Evolutionary conservation across 2,888 invertebrate genomes (phyloP).

Genomic region (Drosophila kokeensis): DNA sequence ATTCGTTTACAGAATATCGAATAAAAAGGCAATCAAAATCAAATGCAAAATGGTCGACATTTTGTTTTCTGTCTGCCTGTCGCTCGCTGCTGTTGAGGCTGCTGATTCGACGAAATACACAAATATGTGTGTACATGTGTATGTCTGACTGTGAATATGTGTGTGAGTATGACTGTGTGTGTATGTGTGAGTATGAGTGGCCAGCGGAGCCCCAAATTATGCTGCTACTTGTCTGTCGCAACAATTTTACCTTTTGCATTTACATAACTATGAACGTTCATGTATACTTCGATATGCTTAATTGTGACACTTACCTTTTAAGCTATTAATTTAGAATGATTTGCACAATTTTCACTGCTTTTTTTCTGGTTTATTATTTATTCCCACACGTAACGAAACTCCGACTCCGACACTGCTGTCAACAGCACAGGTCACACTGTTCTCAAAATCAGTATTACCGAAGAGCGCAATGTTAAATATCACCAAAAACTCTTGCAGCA

Average conservation of each 20-base stretch:
- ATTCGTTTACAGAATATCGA: slow-evolving; percentile 24
- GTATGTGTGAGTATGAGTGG: slow-evolving; percentile 51
- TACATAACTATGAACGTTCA: slow-evolving; percentile 12
- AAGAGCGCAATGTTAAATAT: slow-evolving; percentile 1
- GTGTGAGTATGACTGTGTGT: slow-evolving; percentile 29
- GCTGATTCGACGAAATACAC: slow-evolving; percentile 67
- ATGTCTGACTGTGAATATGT: slow-evolving; percentile 13
- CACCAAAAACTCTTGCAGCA: not conserved
- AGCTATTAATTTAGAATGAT: slow-evolving; percentile 40
- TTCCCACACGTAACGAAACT: slow-evolving; percentile 70
- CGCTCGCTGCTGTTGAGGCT: slow-evolving; percentile 62
- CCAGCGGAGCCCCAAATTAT: slow-evolving; percentile 62
- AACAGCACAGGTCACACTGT: slow-evolving; percentile 59
- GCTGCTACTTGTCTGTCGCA: slow-evolving; percentile 15
- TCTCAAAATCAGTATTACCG: slow-evolving; percentile 41
- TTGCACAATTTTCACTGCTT: slow-evolving; percentile 64
- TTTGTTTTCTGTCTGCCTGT: slow-evolving; percentile 72
- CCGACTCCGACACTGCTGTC: slow-evolving; percentile 58
- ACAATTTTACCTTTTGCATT: slow-evolving; percentile 16
- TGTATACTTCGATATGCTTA: slow-evolving; percentile 2
- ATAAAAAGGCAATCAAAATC: slow-evolving; percentile 49
- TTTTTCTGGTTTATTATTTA: slow-evolving; percentile 28
- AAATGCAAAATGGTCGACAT: slow-evolving; percentile 77
- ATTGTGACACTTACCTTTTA: slow-evolving; percentile 60
- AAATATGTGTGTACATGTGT: slow-evolving; percentile 37